phyloP scores from a whole-genome alignment of 1,140 invertebrate genomes.

The Drosophila asahinai region DNA sequence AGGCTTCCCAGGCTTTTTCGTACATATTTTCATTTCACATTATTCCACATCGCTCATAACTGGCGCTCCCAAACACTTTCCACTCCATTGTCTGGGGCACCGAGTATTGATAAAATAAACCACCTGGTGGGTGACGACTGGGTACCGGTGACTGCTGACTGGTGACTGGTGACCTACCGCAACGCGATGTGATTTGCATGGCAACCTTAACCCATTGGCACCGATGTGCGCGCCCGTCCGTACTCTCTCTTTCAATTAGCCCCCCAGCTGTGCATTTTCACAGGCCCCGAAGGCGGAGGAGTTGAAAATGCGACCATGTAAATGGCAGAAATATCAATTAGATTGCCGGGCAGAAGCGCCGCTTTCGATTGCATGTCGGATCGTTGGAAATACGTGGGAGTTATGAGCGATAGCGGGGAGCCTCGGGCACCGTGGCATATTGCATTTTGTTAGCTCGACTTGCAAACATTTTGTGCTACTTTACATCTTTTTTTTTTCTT shows the following conservation, averaged over 20 bases:
- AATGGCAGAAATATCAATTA: conserved; percentile 80
- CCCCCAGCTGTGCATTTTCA: conserved; percentile 56
- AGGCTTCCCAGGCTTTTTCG: conserved; percentile 7
- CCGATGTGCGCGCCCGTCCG: conserved; percentile 28
- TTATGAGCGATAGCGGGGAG: not conserved
- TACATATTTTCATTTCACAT: conserved; percentile 6
- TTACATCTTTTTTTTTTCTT: conserved; percentile 50
- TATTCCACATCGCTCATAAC: conserved; percentile 33
- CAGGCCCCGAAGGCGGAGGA: conserved; percentile 20
- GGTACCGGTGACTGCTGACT: not conserved
- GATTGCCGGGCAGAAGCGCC: conserved; percentile 22
- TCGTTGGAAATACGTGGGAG: conserved; percentile 4
- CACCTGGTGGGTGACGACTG: conserved; percentile 4
- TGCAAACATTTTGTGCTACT: conserved; percentile 63
- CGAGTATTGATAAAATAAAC: conserved; percentile 41
- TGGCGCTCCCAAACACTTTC: conserved; percentile 35
- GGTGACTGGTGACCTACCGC: conserved; percentile 47
- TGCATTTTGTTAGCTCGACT: conserved; percentile 50
- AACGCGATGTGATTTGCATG: conserved; percentile 57
- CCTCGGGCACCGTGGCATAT: not conserved
- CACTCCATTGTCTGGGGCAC: conserved; percentile 34
- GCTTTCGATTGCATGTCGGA: conserved; percentile 51
- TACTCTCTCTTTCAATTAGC: conserved; percentile 71
- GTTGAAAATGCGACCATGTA: conserved; percentile 13
- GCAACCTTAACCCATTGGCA: conserved; percentile 80